Conservation (phyloP, 2,113 vertebrate genomes). For the Corythornis cristatus region DNA sequence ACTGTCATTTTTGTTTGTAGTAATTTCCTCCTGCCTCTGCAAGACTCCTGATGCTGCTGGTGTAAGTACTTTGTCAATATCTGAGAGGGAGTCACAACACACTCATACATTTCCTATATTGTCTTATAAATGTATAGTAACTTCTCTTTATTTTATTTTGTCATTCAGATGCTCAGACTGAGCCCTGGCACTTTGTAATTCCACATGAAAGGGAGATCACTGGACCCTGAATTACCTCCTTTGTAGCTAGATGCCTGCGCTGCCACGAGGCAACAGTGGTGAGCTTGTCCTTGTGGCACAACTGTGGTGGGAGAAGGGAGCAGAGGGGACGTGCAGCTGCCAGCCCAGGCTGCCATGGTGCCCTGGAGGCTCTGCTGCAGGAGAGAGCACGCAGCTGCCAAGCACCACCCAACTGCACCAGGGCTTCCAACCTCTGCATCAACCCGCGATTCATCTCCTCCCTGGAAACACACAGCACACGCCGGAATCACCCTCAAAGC, state of each 20-base stretch:
- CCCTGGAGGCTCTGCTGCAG: neutral
- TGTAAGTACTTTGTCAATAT: neutral
- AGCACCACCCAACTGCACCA: slow-evolving; percentile 24
- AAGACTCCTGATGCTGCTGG: neutral
- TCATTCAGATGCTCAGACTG: neutral
- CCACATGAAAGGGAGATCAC: neutral
- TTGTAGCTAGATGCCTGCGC: slow-evolving; percentile 56
- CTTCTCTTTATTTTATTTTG: neutral
- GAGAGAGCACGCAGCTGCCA: slow-evolving; percentile 42
- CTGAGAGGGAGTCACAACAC: neutral
- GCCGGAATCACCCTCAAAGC: neutral
- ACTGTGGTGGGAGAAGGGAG: neutral
- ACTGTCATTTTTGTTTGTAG: neutral
- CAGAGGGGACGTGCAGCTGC: neutral
- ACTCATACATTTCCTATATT: neutral
- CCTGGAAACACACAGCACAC: slow-evolving; percentile 20
- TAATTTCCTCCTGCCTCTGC: neutral
- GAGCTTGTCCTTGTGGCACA: neutral
- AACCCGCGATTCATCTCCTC: slow-evolving; percentile 54
- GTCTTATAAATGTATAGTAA: neutral
- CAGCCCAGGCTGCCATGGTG: slow-evolving; percentile 52
- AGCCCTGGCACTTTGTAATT: neutral
- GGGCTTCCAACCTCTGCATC: slow-evolving; percentile 45
- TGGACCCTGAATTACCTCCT: slow-evolving; percentile 54
- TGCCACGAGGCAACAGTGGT: neutral